These are phyloP conservation scores for Xestia ashworthii DNA, from an alignment of 2,888 invertebrate genomes.

Conservation along the genomic window DNA sequence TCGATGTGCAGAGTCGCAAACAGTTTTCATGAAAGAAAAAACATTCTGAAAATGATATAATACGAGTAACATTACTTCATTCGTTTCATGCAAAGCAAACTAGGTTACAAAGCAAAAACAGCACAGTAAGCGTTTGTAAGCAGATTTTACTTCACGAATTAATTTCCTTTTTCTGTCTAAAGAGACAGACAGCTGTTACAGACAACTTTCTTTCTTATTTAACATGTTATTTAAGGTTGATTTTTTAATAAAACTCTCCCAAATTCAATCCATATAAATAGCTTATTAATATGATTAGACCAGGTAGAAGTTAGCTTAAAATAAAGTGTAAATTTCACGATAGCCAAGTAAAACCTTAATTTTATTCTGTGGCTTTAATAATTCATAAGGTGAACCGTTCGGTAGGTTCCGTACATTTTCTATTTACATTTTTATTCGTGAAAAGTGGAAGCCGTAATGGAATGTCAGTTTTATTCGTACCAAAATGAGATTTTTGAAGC, in stretches of 20 bases:
- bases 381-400: constrained; percentile 77
- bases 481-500: constrained; percentile 60
- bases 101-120: constrained; percentile 10
- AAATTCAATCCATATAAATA: constrained; percentile 56
- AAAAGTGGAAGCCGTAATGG: constrained; percentile 71
- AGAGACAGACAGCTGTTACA: not conserved
- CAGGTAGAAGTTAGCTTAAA: constrained; percentile 48
- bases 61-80: constrained; percentile 13
- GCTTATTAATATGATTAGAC: constrained; percentile 58
- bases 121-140: constrained; percentile 4
- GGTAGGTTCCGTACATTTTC: constrained; percentile 71
- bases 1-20: not conserved
- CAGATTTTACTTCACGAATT: constrained; percentile 9
- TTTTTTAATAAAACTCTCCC: constrained; percentile 32
- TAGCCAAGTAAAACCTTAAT: constrained; percentile 70
- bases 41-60: not conserved
- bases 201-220: constrained; percentile 19
- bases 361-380: constrained; percentile 76
- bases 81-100: constrained; percentile 19
- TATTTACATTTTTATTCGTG: constrained; percentile 78
- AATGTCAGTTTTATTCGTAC: constrained; percentile 66
- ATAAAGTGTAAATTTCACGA: constrained; percentile 66
- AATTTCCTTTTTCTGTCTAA: not conserved
- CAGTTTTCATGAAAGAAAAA: not conserved
- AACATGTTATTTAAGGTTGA: not conserved